Evolutionary conservation across 2,797 vertebrate genomes (phyloP).

Genomic region (Sitta carolinensis): DNA sequence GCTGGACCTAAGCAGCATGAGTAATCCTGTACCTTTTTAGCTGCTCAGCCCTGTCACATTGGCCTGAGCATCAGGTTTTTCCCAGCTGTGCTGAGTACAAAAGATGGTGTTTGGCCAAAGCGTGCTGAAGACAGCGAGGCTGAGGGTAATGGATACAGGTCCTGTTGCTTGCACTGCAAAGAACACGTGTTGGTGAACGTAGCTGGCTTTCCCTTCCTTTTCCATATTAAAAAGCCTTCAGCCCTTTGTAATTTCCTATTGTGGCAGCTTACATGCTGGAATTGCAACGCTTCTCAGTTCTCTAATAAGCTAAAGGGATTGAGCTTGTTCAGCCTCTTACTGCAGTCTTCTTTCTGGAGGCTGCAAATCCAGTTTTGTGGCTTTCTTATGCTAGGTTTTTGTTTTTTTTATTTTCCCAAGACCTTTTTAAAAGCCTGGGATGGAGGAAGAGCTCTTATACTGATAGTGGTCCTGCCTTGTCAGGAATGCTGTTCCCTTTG

Average conservation of each 20-base stretch:
- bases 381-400: neutral
- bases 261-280: neutral
- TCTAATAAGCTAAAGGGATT: conserved; percentile 41
- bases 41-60: neutral
- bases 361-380: conserved; percentile 46
- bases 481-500: neutral
- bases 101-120: neutral
- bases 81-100: neutral
- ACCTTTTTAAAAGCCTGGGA: neutral
- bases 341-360: neutral
- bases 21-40: neutral
- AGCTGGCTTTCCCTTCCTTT: neutral
- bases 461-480: neutral
- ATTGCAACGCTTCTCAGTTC: neutral
- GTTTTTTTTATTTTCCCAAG: neutral
- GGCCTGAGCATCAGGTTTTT: neutral
- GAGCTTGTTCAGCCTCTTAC: conserved; percentile 38
- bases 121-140: neutral
- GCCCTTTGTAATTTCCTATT: neutral
- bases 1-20: neutral
- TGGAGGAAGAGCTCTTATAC: neutral
- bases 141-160: neutral
- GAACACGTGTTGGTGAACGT: neutral
- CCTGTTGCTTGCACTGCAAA: neutral
- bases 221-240: neutral